phyloP scores from a whole-genome alignment of 2,888 invertebrate genomes.

The Pollenia griseotomentosa region DNA sequence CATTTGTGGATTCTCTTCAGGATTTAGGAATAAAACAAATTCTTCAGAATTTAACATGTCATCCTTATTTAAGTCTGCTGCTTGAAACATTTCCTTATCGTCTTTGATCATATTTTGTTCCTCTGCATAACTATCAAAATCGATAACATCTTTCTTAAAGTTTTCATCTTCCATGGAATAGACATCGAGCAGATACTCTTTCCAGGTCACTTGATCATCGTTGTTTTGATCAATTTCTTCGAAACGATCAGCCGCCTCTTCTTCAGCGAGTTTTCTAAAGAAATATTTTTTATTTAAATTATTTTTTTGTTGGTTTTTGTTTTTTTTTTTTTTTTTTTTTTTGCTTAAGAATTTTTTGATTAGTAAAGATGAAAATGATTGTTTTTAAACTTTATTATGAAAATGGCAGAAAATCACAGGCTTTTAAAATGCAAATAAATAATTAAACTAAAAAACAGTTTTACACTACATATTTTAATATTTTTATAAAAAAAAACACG shows the following conservation, averaged over 20 bases:
- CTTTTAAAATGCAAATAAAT: not conserved
- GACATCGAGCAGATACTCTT: conserved; percentile 94
- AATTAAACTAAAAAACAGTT: not conserved
- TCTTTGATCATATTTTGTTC: conserved; percentile 88
- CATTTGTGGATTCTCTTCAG: conserved; percentile 97
- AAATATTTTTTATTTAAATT: not conserved
- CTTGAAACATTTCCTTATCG: conserved; percentile 93
- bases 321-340: not conserved
- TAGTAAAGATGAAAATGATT: not conserved
- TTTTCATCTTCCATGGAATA: conserved; percentile 90
- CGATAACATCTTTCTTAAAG: conserved; percentile 81
- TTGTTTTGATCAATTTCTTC: conserved; percentile 93
- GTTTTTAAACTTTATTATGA: not conserved
- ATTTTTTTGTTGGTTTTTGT: not conserved
- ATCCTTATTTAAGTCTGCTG: conserved; percentile 94
- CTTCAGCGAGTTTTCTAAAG: conserved; percentile 90
- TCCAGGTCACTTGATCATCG: conserved; percentile 94
- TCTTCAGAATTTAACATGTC: conserved; percentile 90
- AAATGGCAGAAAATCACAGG: not conserved
- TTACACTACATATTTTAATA: not conserved
- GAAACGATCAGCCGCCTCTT: conserved; percentile 94
- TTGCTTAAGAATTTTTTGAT: conserved; percentile 5
- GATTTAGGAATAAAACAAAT: conserved; percentile 95
- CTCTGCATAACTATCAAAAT: conserved; percentile 85
- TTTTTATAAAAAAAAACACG: not conserved